Base-by-base conservation (phyloP, 64 coral and sea anemone species). In the Trachythela sp. region DNA sequence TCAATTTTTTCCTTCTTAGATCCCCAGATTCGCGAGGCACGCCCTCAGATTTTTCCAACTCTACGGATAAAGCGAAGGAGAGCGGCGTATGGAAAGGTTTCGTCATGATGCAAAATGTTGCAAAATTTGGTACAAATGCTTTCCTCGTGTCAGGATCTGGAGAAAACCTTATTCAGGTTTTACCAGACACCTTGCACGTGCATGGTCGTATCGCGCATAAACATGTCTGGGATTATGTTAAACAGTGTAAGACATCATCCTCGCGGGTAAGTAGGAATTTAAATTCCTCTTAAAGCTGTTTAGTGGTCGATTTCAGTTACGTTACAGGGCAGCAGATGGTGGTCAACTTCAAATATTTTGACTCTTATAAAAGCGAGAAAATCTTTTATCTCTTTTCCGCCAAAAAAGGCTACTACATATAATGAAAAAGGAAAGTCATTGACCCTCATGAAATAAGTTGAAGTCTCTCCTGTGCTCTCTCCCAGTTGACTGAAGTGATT, bases 81-180 rank as follows among this genome's bases (percentile, higher is more conserved):
- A 90, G 84, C 13, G 84, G 88, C 1, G 93, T 99, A 20, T 99
- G 96, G 96, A 99, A 99, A 86, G 96, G 96, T n/a, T 99, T 94
- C 40, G 96, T 99, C 18, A 99, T 99, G 96, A 99, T 99, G 96
- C 96, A 94, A 80, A 90, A 89, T 83, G 91, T 99, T 32, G 91
- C 96, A 26, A 99, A 99, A 84, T 99, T 99, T 75, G 91, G 96
- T 13, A 95, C 96, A 20, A 95, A 88, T 77, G 96, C 96, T 75
- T 95, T 87, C 33, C 87, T 87, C 11, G 96, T 99, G 38, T 99
- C 96, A 0, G 96, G 96, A 39, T 87, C 96, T 2, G 94, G 93
- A 59, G 94, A 94, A 10, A 89, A 99, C 17, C 80, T 99, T 10
- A 39, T 99, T 20, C 96, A 99, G 10, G 54, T 99, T 83, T 56